Conservation (phyloP, 2,797 vertebrate species). For the Scolopax rusticola region DNA sequence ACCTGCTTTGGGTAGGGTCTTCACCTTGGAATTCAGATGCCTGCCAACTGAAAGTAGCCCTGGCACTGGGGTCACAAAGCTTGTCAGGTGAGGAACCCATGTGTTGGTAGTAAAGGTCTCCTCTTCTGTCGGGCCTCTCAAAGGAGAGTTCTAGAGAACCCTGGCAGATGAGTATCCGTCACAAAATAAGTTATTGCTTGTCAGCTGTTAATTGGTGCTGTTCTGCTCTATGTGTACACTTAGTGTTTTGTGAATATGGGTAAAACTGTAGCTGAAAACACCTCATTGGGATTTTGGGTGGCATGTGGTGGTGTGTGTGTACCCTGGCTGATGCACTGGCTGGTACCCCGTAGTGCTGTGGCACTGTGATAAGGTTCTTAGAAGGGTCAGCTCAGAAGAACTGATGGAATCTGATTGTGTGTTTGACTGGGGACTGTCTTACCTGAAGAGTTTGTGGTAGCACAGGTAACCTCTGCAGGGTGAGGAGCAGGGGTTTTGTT, state of each 20-base stretch:
- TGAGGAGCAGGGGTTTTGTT: background rate
- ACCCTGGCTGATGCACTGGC: accelerated
- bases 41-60: background rate
- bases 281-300: accelerated
- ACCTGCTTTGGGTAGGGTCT: background rate
- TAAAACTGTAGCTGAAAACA: accelerated
- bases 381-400: background rate
- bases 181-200: background rate
- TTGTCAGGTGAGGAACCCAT: background rate
- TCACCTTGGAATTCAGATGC: too few species aligned
- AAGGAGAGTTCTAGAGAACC: background rate
- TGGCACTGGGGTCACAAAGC: background rate
- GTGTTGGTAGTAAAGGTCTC: background rate
- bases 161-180: background rate
- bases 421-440: accelerated
- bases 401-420: accelerated
- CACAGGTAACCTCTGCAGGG: accelerated
- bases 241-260: accelerated
- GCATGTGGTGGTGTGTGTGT: background rate
- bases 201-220: background rate
- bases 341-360: accelerated
- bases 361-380: accelerated
- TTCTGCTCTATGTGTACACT: accelerated
- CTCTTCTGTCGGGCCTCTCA: background rate
- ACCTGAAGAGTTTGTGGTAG: background rate